phyloP scores from a whole-genome alignment of 2,113 vertebrate species.

The Castor canadensis region DNA sequence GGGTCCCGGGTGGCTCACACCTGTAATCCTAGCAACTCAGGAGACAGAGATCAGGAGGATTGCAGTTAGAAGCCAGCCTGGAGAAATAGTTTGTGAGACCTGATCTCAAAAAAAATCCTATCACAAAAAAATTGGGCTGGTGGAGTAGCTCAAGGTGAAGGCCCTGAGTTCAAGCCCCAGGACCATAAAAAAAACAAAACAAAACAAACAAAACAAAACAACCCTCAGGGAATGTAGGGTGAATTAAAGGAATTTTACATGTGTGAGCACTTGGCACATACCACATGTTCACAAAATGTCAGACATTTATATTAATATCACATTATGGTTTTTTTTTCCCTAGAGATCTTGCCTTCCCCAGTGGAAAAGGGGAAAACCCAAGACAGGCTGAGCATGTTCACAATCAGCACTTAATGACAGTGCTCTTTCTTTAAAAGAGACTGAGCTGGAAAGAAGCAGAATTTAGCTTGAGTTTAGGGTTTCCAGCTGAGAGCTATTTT shows the following conservation, averaged over 20 bases:
- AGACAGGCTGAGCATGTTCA: neutral
- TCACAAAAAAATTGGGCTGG: too few relatives aligned
- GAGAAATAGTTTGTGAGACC: too few relatives aligned
- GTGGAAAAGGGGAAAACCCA: neutral
- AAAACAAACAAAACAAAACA: too few relatives aligned
- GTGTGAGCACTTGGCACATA: neutral
- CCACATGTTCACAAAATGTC: neutral
- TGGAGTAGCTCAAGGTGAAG: too few relatives aligned
- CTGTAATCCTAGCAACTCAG: too few relatives aligned
- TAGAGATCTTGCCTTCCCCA: neutral
- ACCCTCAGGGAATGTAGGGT: neutral
- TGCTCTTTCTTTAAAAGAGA: conserved; percentile 23
- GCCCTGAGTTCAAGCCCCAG: too few relatives aligned
- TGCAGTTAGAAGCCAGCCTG: too few relatives aligned
- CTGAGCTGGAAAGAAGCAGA: neutral
- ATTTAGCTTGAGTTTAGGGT: neutral
- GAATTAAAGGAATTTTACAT: neutral
- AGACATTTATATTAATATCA: neutral
- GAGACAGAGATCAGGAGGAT: too few relatives aligned
- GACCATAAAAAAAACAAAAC: too few relatives aligned
- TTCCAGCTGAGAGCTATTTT: conserved; percentile 55
- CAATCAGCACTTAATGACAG: neutral
- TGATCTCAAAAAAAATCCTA: too few relatives aligned
- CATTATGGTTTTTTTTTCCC: neutral
- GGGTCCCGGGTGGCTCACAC: too few relatives aligned